Evolutionary conservation across 92 coral and sea anemone species (phyloP).

Genomic region (Parazoanthus atlanticus): DNA sequence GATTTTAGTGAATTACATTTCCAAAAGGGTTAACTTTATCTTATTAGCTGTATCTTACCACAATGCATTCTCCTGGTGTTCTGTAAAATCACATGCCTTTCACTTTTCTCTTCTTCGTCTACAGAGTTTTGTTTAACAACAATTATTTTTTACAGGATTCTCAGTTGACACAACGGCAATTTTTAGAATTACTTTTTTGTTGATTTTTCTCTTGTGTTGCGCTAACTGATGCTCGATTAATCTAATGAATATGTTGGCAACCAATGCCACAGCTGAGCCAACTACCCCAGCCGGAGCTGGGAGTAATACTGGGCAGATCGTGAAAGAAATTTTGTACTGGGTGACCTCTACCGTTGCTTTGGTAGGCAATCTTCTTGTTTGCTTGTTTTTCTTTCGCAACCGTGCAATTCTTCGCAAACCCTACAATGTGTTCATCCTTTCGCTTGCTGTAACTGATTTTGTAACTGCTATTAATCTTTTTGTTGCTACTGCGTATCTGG

Average conservation of each 20-base stretch:
- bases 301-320: neutral
- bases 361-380: conserved; percentile 67
- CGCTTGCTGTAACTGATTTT: conserved; percentile 77
- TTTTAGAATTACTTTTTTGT: no score
- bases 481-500: conserved; percentile 67
- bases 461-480: conserved; percentile 72
- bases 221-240: neutral
- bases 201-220: no score
- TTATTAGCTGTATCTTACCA: no score
- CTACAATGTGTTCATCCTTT: conserved; percentile 72
- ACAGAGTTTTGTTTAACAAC: no score
- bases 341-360: conserved; percentile 67
- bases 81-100: no score
- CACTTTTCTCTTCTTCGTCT: no score
- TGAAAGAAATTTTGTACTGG: conserved; percentile 66
- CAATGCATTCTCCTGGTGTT: no score
- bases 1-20: no score
- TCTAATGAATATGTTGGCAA: neutral
- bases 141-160: no score
- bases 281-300: neutral
- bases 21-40: no score
- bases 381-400: conserved; percentile 60
- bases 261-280: conserved; percentile 34
- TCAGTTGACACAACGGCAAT: no score
- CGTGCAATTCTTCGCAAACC: conserved; percentile 66